These are phyloP conservation scores for Diplogasteroides magnus DNA, from an alignment of 1,140 invertebrate species.

Conservation along the genomic window DNA sequence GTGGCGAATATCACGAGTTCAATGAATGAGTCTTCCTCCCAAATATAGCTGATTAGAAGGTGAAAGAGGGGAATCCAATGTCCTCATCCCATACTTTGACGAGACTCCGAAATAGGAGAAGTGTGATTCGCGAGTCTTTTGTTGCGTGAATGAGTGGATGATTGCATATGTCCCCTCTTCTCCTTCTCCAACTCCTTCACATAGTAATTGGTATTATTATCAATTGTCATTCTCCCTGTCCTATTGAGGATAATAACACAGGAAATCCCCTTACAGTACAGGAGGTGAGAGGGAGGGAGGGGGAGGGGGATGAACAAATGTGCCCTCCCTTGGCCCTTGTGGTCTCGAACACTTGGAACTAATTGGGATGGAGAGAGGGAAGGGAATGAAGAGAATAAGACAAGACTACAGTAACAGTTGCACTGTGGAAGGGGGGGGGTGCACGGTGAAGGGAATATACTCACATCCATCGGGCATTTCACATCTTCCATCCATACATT, in stretches of 20 bases:
- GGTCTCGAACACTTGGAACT: neutral
- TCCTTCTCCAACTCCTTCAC: too few species aligned
- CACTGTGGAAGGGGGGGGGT: neutral
- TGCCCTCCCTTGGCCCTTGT: too few species aligned
- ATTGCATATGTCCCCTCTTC: too few species aligned
- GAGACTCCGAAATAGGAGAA: too few species aligned
- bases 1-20: too few species aligned
- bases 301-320: neutral
- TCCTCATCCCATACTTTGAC: neutral
- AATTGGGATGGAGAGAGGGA: slow-evolving; percentile 4
- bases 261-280: neutral
- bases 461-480: slow-evolving; percentile 28
- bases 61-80: neutral
- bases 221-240: neutral
- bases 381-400: slow-evolving; percentile 1
- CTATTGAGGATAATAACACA: neutral
- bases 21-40: too few species aligned
- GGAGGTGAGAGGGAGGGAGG: neutral
- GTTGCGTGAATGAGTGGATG: too few species aligned
- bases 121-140: too few species aligned
- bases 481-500: slow-evolving; percentile 21
- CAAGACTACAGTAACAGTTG: too few species aligned
- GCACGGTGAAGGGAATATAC: slow-evolving; percentile 6
- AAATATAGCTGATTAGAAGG: too few species aligned
- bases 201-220: too few species aligned